phyloP scores from a whole-genome alignment of 2,113 vertebrate genomes.

The Phainopepla nitens region DNA sequence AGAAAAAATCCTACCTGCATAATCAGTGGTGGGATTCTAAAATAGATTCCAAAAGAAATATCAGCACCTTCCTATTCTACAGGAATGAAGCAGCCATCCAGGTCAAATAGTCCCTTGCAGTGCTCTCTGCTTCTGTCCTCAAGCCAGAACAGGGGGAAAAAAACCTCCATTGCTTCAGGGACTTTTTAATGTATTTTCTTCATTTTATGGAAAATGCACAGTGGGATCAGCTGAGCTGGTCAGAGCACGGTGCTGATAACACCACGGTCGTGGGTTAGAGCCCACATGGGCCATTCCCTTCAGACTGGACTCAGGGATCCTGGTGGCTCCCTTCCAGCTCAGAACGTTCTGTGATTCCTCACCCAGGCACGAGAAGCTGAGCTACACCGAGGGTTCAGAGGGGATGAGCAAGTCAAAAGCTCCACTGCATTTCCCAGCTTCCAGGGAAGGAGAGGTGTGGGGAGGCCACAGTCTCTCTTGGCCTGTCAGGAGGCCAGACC shows the following conservation, averaged over 20 bases:
- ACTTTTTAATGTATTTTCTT: not conserved
- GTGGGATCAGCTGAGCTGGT: not conserved
- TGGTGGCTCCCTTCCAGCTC: not conserved
- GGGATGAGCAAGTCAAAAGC: rapidly evolving
- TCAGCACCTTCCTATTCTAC: not conserved
- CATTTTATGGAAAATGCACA: not conserved
- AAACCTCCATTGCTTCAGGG: not conserved
- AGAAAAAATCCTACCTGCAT: not conserved
- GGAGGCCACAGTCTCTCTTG: not conserved
- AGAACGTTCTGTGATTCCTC: not conserved
- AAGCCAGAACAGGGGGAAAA: not conserved
- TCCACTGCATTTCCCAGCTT: rapidly evolving
- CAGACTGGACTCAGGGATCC: not conserved
- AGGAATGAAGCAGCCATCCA: not conserved
- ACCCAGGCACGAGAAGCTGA: rapidly evolving
- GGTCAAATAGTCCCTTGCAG: not conserved
- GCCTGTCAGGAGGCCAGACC: not conserved
- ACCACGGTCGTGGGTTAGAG: not conserved
- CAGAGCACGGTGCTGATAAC: not conserved
- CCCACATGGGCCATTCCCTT: rapidly evolving
- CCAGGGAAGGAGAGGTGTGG: rapidly evolving
- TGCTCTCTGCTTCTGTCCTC: not conserved
- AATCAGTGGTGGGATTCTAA: not conserved
- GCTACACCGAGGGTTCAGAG: rapidly evolving
- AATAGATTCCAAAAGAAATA: not conserved